These are phyloP conservation scores for Odontomyia ornata DNA, from an alignment of 2,888 invertebrate genomes.

Conservation along the genomic window DNA sequence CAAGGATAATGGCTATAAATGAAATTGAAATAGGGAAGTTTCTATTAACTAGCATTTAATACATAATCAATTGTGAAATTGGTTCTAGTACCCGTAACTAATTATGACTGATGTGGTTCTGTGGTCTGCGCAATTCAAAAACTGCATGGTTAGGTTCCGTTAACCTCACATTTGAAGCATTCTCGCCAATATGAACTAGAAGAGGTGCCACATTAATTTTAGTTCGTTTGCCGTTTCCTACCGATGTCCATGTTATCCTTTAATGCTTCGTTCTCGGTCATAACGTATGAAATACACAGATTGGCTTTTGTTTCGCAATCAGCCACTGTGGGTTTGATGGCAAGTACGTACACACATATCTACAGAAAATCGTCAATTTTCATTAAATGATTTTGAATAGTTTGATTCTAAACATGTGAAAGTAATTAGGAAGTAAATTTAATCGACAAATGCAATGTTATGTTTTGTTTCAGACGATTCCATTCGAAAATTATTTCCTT, in stretches of 20 bases:
- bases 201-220: not conserved
- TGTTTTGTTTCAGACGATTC: too few species aligned
- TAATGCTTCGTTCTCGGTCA: not conserved
- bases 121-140: not conserved
- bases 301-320: not conserved
- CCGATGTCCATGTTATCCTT: not conserved
- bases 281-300: not conserved
- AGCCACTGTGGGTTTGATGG: too few species aligned
- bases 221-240: not conserved
- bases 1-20: too few species aligned
- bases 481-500: too few species aligned
- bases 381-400: not conserved
- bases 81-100: not conserved
- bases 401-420: not conserved
- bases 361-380: too few species aligned
- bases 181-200: not conserved
- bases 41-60: not conserved
- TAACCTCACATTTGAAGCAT: not conserved
- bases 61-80: conserved; percentile 16
- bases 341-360: too few species aligned
- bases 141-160: not conserved
- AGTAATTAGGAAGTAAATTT: not conserved
- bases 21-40: not conserved
- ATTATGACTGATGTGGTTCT: conserved; percentile 17
- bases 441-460: not conserved